These are phyloP conservation scores for Agonopterix subpropinquella DNA, from an alignment of 2,888 invertebrate genomes.

Conservation along the genomic window DNA sequence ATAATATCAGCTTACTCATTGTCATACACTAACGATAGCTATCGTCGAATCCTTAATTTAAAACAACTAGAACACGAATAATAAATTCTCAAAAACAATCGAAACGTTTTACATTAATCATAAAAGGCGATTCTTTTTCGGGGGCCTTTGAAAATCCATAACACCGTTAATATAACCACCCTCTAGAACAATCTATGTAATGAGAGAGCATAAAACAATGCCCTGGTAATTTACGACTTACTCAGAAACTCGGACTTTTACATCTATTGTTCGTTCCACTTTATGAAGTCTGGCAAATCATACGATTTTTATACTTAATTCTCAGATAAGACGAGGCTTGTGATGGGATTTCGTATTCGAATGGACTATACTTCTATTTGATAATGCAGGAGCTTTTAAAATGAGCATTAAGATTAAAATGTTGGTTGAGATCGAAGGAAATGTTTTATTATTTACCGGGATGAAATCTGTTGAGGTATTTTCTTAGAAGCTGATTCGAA, in stretches of 20 bases:
- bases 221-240: slow-evolving; percentile 54
- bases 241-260: slow-evolving; percentile 39
- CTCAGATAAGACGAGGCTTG: too few species aligned
- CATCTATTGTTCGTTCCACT: slow-evolving; percentile 1
- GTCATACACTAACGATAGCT: too few species aligned
- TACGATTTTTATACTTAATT: too few species aligned
- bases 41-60: too few species aligned
- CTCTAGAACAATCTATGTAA: slow-evolving; percentile 60
- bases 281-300: too few species aligned
- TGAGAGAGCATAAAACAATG: slow-evolving; percentile 64
- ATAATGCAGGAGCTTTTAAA: slow-evolving; percentile 48
- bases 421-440: slow-evolving; percentile 20
- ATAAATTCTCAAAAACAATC: slow-evolving; percentile 15
- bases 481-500: neutral
- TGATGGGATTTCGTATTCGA: neutral
- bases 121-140: slow-evolving; percentile 21
- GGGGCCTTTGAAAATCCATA: slow-evolving; percentile 39
- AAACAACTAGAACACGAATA: too few species aligned
- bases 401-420: slow-evolving; percentile 46
- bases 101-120: slow-evolving; percentile 22
- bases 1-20: too few species aligned
- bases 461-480: neutral
- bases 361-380: slow-evolving; percentile 26
- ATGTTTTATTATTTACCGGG: slow-evolving; percentile 21
- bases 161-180: slow-evolving; percentile 43